phyloP scores from a whole-genome alignment of 2,113 vertebrate species.

The Amphiprion ocellaris region DNA sequence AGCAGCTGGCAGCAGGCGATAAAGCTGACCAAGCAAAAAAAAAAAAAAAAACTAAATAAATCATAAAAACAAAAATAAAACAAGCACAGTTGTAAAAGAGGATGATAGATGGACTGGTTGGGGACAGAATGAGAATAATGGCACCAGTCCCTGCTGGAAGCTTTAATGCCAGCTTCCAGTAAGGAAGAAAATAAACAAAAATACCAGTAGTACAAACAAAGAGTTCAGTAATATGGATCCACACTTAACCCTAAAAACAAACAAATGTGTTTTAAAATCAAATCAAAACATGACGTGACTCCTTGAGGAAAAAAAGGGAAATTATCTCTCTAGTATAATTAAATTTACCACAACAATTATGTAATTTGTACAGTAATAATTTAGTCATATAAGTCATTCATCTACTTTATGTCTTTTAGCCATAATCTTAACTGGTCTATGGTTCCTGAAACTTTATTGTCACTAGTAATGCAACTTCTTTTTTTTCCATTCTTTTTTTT shows the following conservation, averaged over 20 bases:
- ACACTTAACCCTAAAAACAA: background rate
- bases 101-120: conserved; percentile 37
- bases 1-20: background rate
- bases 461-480: too few relatives aligned
- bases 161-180: background rate
- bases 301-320: too few relatives aligned
- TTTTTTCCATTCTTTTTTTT: too few relatives aligned
- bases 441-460: too few relatives aligned
- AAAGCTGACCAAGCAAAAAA: conserved; percentile 33
- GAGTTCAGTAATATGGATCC: background rate
- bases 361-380: too few relatives aligned
- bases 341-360: too few relatives aligned
- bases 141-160: background rate
- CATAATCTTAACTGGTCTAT: too few relatives aligned
- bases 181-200: background rate
- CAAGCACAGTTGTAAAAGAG: conserved; percentile 17
- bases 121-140: conserved; percentile 20
- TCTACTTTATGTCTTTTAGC: too few relatives aligned
- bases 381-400: too few relatives aligned
- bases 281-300: too few relatives aligned
- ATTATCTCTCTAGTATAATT: too few relatives aligned
- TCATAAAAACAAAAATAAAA: conserved; percentile 43
- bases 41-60: conserved; percentile 1
- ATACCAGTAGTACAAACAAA: background rate
- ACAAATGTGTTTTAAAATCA: too few relatives aligned